Evolutionary conservation across 64 coral and sea anemone species (phyloP).

Genomic region (Orbicella faveolata): DNA sequence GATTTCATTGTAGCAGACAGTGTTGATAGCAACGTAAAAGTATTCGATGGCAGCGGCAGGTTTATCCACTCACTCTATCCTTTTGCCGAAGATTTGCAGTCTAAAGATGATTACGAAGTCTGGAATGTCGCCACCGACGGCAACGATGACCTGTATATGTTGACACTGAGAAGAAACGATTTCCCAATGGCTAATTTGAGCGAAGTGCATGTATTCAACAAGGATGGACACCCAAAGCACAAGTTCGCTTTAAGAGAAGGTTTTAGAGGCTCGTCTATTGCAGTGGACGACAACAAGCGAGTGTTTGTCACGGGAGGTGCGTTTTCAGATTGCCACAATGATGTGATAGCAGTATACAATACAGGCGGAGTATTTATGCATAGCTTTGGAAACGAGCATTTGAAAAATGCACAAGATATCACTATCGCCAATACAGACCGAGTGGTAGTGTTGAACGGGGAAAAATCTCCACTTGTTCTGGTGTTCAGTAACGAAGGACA

Average conservation of each 20-base stretch:
- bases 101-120: not conserved
- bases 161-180: not conserved
- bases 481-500: slow-evolving; percentile 1
- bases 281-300: slow-evolving; percentile 19
- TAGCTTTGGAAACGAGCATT: slow-evolving; percentile 15
- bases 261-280: not conserved
- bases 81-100: not conserved
- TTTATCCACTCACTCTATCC: not conserved
- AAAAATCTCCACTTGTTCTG: not conserved
- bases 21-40: slow-evolving; percentile 23
- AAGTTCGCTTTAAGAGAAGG: slow-evolving; percentile 15
- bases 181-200: not conserved
- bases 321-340: not conserved
- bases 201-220: not conserved
- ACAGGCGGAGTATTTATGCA: not conserved
- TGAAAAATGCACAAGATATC: slow-evolving; percentile 22
- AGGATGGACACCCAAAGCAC: not conserved
- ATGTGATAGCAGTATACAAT: slow-evolving; percentile 6
- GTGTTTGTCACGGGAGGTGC: not conserved
- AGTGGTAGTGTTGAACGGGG: not conserved
- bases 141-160: not conserved
- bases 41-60: not conserved
- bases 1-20: slow-evolving; percentile 2
- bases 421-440: not conserved
- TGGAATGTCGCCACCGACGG: slow-evolving; percentile 19